Base-by-base conservation (phyloP, 2,888 invertebrate species). In the Priocnemis perturbator region DNA sequence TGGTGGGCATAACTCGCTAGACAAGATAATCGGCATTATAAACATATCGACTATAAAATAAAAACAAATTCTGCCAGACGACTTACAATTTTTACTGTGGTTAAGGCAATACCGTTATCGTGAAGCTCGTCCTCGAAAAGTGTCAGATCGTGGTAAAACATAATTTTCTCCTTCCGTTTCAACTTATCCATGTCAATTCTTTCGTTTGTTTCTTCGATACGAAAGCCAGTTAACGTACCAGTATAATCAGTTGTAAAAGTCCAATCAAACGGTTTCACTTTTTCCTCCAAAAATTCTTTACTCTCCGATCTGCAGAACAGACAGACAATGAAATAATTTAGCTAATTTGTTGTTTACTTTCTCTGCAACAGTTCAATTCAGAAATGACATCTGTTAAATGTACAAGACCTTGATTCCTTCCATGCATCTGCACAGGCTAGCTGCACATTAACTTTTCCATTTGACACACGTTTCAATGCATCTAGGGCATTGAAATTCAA, bases 71-170 rank as follows among this genome's bases (percentile, higher is more conserved):
- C 44, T 3, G 55, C 52, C n/a, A n/a, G 17, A 53, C 3, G 23
- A 91, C 93, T 93, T 91, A 98, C 98, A 91, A 99, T 96, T 94
- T 98, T 98, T 0, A 97, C 96, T 74, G 94, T 95, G 81, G 95
- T 92, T 61, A 95, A 94, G 0, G 99, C 96, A 64, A 96, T 94
- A 17, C 99, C 99, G 91, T 99, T 97, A 90, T 99, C 99, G 87
- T 98, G 98, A 57, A 99, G 90, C 89, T 99, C 99, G 91, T 99
- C 99, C 90, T 99, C 99, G 91, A 96, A 99, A 47, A 99, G 90
- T 66, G 96, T 95, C 44, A 99, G 90, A 88, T 99, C 98, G 81
- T 97, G 95, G 89, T 97, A 99, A 89, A 98, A 99, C 3, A 97
- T 89, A 65, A 99, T 99, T 86, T 95, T 94, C 81, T 99, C 98